Conservation (phyloP, 2,797 vertebrate species). For the Acestrorhynchus altus region DNA sequence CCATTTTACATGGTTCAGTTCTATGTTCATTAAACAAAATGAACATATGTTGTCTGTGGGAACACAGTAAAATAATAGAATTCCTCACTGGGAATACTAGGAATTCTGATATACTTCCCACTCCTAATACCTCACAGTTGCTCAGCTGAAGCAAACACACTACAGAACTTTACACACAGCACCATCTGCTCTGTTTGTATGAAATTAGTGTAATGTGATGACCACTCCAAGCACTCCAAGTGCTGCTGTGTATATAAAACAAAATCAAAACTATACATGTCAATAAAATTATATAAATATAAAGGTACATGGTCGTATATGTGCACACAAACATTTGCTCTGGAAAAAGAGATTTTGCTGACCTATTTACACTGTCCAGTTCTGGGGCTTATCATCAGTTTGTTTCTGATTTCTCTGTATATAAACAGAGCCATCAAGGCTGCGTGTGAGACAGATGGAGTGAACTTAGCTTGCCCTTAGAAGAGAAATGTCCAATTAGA, state of each 20-base stretch:
- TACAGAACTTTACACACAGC: neutral
- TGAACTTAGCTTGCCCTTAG: constrained; percentile 26
- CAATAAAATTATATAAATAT: no score
- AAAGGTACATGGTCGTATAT: neutral
- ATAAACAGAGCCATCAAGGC: neutral
- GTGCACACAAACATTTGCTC: neutral
- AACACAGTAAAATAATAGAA: no score
- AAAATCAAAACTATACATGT: neutral
- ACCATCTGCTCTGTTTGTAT: neutral
- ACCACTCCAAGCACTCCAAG: neutral
- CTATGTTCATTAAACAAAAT: no score
- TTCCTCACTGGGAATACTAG: no score
- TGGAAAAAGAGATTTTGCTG: neutral
- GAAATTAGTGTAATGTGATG: neutral
- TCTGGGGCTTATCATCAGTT: neutral
- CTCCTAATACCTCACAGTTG: neutral
- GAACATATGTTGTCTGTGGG: no score
- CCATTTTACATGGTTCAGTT: no score
- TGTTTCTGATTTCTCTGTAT: neutral
- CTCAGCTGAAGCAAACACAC: neutral
- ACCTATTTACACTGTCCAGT: neutral
- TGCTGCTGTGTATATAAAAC: neutral
- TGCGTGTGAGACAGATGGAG: constrained; percentile 5
- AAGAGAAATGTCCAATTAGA: constrained; percentile 33
- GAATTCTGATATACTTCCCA: neutral